Percentiles rank a stretch among this genome's conserved stretches.
Evolutionary conservation across 2,888 invertebrate species (phyloP).

Genomic region (Trissolcus brochymenae): DNA sequence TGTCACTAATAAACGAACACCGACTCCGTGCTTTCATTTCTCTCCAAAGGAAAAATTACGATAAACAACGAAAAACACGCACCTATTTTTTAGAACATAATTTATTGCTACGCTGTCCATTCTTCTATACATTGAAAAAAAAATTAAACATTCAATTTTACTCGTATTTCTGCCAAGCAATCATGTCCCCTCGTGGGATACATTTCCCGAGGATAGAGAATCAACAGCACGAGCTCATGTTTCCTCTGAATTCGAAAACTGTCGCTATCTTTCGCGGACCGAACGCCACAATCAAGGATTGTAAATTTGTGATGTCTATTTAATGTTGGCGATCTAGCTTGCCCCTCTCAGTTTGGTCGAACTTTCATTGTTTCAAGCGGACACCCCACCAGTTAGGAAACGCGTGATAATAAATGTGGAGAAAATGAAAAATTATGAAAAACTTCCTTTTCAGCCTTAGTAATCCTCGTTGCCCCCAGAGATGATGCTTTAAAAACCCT

Average conservation of each 20-base stretch:
- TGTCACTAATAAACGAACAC: constrained; percentile 4
- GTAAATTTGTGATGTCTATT: constrained; percentile 62
- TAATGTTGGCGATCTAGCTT: constrained; percentile 43
- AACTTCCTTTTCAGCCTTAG: constrained; percentile 76
- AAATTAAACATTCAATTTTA: constrained; percentile 15
- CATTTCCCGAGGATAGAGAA: constrained; percentile 7
- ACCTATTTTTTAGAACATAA: constrained; percentile 2
- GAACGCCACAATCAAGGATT: constrained; percentile 60
- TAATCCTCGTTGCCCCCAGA: constrained; percentile 76
- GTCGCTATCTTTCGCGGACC: constrained; percentile 31
- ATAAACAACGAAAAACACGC: background rate
- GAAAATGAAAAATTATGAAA: constrained; percentile 77
- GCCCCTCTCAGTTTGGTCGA: constrained; percentile 48
- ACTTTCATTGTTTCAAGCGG: constrained; percentile 72
- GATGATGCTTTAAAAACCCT: constrained; percentile 76
- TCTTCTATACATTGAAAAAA: constrained; percentile 6
- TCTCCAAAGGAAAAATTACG: background rate
- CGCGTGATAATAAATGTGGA: constrained; percentile 76
- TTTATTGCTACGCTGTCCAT: constrained; percentile 6
- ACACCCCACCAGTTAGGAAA: constrained; percentile 73
- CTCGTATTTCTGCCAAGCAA: constrained; percentile 17
- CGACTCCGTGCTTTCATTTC: constrained; percentile 14
- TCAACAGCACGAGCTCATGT: constrained; percentile 30
- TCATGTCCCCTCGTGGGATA: constrained; percentile 24
- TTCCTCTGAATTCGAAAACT: constrained; percentile 39